phyloP scores from a whole-genome alignment of 2,797 vertebrate species.

The Tiaroga cobitis region DNA sequence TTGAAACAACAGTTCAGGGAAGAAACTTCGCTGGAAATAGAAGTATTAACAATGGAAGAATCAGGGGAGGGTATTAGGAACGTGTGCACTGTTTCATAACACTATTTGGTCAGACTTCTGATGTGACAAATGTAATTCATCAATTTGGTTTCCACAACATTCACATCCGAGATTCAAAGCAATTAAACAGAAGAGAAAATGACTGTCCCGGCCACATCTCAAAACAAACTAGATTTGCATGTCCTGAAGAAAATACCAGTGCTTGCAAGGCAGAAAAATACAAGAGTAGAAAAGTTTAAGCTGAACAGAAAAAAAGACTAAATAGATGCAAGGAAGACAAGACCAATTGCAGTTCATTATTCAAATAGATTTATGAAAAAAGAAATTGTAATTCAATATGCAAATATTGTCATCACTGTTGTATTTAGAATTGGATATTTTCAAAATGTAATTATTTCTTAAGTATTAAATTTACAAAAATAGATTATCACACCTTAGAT shows the following conservation, averaged over 20 bases:
- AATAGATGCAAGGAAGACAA: background rate
- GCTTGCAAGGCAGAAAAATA: background rate
- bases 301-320: background rate
- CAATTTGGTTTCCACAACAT: background rate
- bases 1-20: background rate
- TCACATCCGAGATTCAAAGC: background rate
- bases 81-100: background rate
- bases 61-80: background rate
- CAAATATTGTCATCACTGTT: background rate
- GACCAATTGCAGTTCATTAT: background rate
- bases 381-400: background rate
- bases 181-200: background rate
- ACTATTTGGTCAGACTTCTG: background rate
- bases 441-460: background rate
- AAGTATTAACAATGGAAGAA: slow-evolving; percentile 12
- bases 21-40: slow-evolving; percentile 31
- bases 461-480: background rate
- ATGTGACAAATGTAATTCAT: background rate
- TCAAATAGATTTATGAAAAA: background rate
- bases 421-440: background rate
- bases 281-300: background rate
- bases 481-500: background rate
- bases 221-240: background rate
- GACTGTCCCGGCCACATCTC: background rate
- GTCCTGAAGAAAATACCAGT: background rate